A percentile compares a stretch with the other conserved stretches of the same genome.
Conservation (phyloP, 2,113 vertebrate genomes). For the Melanerpes formicivorus region DNA sequence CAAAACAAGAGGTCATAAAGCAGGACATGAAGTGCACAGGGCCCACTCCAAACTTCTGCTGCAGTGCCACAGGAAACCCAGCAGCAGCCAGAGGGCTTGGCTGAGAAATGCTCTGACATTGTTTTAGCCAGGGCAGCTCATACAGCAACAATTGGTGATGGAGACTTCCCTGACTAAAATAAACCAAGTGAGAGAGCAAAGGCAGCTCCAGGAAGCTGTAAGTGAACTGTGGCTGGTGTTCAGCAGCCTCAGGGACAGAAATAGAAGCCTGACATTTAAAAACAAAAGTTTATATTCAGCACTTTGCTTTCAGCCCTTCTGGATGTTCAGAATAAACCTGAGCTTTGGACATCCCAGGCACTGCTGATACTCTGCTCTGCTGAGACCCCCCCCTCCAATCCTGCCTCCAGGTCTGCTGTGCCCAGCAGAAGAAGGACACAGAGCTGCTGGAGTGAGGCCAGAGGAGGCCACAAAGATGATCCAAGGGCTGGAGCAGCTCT, state of each 20-base stretch:
- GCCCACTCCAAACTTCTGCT: not conserved
- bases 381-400: too few species aligned
- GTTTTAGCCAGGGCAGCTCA: not conserved
- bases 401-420: too few species aligned
- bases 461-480: too few species aligned
- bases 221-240: not conserved
- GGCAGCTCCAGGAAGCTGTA: constrained; percentile 30
- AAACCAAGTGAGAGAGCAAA: constrained; percentile 34
- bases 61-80: not conserved
- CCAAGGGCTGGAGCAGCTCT: too few species aligned
- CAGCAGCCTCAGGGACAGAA: not conserved
- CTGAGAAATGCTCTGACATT: constrained; percentile 7
- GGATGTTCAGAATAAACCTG: not conserved
- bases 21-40: not conserved
- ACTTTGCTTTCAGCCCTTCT: not conserved
- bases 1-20: not conserved
- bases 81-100: not conserved
- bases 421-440: too few species aligned
- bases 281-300: constrained; percentile 16
- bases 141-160: not conserved
- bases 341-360: not conserved
- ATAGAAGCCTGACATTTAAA: constrained; percentile 64
- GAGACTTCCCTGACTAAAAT: constrained; percentile 43
- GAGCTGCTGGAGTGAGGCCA: too few species aligned
- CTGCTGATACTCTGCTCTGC: not conserved